Evolutionary conservation across 2,888 invertebrate genomes (phyloP), one percentile per base, ranked within the genome.

Genomic region (Hydriomena furcata): DNA sequence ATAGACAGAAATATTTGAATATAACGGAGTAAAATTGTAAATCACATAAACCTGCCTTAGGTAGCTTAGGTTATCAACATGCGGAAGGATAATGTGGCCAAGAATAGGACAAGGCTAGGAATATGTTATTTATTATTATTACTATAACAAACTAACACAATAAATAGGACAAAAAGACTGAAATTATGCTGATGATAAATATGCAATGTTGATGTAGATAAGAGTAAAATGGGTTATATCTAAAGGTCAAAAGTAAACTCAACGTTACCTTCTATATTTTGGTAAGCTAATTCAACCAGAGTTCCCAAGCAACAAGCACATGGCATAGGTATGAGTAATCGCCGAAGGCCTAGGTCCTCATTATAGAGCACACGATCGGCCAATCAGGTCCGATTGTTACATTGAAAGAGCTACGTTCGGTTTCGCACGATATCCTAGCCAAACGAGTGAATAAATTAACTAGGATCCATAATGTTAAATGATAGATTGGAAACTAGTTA

Each of bases 361-460:
- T 84, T 83, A 83, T 68, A 60, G 53, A 61, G 71, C 73, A 79
- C 80, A 79, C 79, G 82, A 79, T 71, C 69, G 66, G 66, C 79
- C 80, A 83, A 84, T 82, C 82, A 83, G 62, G 65, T 65, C 23
- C 68, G 70, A 82, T 82, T 83, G 82, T 80, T 78, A 68, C 79
- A 82, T 82, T 79, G 78, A 82, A 82, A 77, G 78, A 79, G 79
- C 76, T 72, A 66, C 66, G 71, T 75, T 73, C 73, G 63, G 76
- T 73, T 84, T 85, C 76, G 75, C 78, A 81, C 82, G 76, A 57
- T 58, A 59, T 45, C 47, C 24, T 37, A 56, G 38, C 52, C 35
- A 46, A 49, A 46, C 44, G 45, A 48, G 32, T 21, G 49, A 49
- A 50, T 53, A 55, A 44, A 56, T 49, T 55, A 55, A 56, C 54